Evolutionary conservation across 2,888 invertebrate species (phyloP).

Genomic region (Apotomis turbidana): DNA sequence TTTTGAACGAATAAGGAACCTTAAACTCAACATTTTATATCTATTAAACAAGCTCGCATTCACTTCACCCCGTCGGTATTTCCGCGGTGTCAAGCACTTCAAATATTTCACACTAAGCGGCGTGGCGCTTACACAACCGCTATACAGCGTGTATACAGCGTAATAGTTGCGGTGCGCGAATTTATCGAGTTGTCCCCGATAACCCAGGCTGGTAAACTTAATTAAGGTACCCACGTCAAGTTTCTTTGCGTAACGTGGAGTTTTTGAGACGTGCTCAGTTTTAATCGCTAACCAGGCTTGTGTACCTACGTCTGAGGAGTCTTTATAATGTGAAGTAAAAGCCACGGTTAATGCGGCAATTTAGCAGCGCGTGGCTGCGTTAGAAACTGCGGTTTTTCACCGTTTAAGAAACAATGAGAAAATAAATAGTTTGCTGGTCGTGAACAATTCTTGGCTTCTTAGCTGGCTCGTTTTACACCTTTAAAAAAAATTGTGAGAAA

Average conservation of each 20-base stretch:
- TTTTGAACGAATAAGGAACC: too few relatives aligned
- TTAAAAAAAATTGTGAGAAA: too few relatives aligned
- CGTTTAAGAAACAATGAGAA: conserved; percentile 32
- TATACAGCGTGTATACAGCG: conserved; percentile 23
- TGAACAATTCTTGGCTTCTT: neutral
- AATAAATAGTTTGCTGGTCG: neutral
- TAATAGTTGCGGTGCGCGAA: conserved; percentile 49
- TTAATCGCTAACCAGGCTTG: conserved; percentile 24
- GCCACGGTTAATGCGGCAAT: conserved; percentile 29
- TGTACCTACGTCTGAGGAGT: neutral
- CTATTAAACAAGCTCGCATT: neutral
- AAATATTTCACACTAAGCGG: conserved; percentile 34
- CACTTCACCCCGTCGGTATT: conserved; percentile 12
- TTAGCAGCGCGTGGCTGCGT: conserved; percentile 22
- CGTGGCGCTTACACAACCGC: conserved; percentile 6
- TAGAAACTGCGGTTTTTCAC: conserved; percentile 30
- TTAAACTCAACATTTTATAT: too few relatives aligned
- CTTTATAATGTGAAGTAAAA: conserved; percentile 22
- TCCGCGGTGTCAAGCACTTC: conserved; percentile 17
- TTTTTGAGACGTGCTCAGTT: conserved; percentile 40
- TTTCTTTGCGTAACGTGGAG: conserved; percentile 51
- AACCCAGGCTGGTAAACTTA: conserved; percentile 57
- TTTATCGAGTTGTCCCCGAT: conserved; percentile 52
- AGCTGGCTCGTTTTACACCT: too few relatives aligned
- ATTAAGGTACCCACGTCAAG: conserved; percentile 63